Conservation (phyloP, 2,888 invertebrate genomes). For the Emmelina monodactyla region DNA sequence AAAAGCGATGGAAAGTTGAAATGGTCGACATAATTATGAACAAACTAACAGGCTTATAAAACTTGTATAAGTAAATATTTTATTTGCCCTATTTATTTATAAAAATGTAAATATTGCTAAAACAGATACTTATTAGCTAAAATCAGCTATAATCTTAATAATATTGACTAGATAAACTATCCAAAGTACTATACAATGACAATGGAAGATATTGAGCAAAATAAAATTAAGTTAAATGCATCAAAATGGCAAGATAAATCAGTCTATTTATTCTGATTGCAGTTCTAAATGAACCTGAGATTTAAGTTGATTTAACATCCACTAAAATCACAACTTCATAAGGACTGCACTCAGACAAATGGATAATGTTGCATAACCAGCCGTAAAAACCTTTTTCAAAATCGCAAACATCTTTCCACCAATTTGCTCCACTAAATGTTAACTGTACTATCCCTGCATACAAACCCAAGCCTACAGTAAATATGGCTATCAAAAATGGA, state of each 20-base stretch:
- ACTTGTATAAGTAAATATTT: no score
- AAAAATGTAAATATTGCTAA: no score
- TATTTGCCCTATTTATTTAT: no score
- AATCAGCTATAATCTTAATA: no score
- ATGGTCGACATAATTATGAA: no score
- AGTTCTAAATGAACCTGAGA: no score
- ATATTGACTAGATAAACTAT: no score
- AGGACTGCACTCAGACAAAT: conserved; percentile 76
- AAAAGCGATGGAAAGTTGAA: no score
- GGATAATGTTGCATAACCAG: conserved; percentile 73
- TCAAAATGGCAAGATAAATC: not conserved
- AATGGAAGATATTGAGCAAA: no score
- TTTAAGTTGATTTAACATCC: conserved; percentile 53
- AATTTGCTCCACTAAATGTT: conserved; percentile 72
- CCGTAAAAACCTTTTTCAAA: conserved; percentile 83
- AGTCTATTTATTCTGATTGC: conserved; percentile 5
- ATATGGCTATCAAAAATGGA: conserved; percentile 72
- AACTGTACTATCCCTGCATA: conserved; percentile 74
- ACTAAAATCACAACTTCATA: conserved; percentile 75
- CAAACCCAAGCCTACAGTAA: conserved; percentile 70
- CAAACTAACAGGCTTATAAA: no score
- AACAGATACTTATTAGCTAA: no score
- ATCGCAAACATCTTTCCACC: conserved; percentile 76
- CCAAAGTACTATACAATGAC: no score
- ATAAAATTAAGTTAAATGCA: conserved; percentile 3